Conservation (phyloP, 2,113 vertebrate genomes). For the Puma concolor region DNA sequence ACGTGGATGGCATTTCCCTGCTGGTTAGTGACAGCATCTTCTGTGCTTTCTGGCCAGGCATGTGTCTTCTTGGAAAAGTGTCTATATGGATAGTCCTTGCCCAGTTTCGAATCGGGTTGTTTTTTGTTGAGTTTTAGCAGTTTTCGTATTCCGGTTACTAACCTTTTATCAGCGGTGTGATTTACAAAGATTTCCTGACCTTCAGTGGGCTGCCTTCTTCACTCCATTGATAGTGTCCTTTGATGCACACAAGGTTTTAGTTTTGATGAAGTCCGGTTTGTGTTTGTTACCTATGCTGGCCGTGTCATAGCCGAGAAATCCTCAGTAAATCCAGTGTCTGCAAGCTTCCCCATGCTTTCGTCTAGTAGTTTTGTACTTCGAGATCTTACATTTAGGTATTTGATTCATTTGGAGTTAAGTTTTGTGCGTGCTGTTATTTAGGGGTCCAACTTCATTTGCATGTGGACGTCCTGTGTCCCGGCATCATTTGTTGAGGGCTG, state of each 20-base stretch:
- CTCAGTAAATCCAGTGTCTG: not conserved
- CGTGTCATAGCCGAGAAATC: not conserved
- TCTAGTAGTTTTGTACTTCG: not conserved
- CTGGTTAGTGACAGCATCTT: accelerated
- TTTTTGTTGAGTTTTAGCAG: not conserved
- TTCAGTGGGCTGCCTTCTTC: not conserved
- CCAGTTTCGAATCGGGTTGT: not conserved
- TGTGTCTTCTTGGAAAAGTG: not conserved
- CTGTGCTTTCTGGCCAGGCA: accelerated
- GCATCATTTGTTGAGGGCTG: not conserved
- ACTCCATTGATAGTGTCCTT: not conserved
- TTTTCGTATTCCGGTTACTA: not conserved
- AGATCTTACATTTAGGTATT: not conserved
- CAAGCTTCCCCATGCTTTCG: not conserved
- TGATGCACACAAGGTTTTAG: not conserved
- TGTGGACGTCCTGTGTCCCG: not conserved
- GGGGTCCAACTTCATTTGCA: accelerated
- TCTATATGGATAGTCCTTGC: not conserved
- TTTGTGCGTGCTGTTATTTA: not conserved
- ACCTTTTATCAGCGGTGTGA: not conserved
- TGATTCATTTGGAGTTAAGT: not conserved
- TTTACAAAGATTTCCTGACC: too few species aligned
- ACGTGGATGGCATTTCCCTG: accelerated
- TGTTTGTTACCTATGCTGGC: not conserved
- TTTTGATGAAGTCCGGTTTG: not conserved